Conservation (phyloP, 2,888 invertebrate genomes). For the Limenitis camilla region DNA sequence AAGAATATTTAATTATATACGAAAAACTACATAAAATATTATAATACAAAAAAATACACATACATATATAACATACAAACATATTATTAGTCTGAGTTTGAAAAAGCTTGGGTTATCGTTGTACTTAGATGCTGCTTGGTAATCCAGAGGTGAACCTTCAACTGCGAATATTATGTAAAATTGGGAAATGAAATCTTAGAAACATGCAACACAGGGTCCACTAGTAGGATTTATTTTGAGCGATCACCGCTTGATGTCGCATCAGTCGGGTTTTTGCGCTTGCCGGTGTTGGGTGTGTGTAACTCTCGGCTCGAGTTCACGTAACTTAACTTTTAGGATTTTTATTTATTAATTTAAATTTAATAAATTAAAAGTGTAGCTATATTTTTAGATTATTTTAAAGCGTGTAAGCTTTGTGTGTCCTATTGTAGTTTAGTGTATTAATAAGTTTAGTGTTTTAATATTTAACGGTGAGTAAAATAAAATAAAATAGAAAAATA, state of each 20-base stretch:
- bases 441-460: conserved; percentile 35
- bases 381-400: conserved; percentile 17
- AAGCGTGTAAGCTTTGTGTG: conserved; percentile 36
- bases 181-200: no score
- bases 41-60: no score
- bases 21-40: no score
- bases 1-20: no score
- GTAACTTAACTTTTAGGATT: conserved; percentile 49
- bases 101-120: no score
- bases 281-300: conserved; percentile 53
- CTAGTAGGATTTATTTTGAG: conserved; percentile 42
- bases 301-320: conserved; percentile 53
- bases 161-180: no score
- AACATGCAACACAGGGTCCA: conserved; percentile 1
- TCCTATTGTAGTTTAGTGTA: conserved; percentile 43
- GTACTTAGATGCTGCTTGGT: no score
- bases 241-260: conserved; percentile 44
- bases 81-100: no score
- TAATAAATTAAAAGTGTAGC: conserved; percentile 16
- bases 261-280: conserved; percentile 70
- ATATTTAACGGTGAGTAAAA: conserved; percentile 51
- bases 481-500: no score
- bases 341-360: conserved; percentile 19
- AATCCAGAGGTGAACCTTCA: no score
- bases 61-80: no score